Evolutionary conservation across 1,140 invertebrate genomes (phyloP), one percentile per base, ranked within the genome.

Genomic region (Papilio polytes): DNA sequence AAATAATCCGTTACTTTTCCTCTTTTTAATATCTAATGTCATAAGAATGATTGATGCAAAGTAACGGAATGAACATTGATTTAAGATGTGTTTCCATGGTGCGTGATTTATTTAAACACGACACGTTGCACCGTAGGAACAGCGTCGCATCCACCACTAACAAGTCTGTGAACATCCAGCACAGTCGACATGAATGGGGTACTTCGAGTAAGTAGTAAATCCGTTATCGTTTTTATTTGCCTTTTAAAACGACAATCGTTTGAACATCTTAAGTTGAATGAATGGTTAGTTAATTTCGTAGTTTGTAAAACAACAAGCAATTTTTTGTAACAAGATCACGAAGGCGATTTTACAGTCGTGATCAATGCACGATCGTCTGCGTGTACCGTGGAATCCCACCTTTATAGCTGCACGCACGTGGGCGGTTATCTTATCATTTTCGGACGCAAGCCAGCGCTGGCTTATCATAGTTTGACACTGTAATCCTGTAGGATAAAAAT

Each of bases 401-500:
- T 56, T 70, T 7, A 31, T 70, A 31, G 63, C 20, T 70, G 3
- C 8, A 9, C 44, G 74, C 74, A 76, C 46, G 74, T 76, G 74
- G 74, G 10, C 20, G 44, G 0, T 76, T 48, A 76, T 76, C 74
- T 76, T 51, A 76, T 76, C 74, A 46, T 31, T 12, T 1, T 1
- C 3, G 2, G 44, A 26, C n/a, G 8, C 41, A 76, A 53, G 22
- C 44, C 12, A 26, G 12, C 46, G 20, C 22, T 12, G 26, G 20
- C 41, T 76, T 76, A 76, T 76, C 22, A 76, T 53, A 76, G 41
- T 20, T 22, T 76, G 74, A 76, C 74, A 46, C 10, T 6, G 46
- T 76, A 76, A 76, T 76, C 74, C 74, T 20, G 41, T 15, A 51
- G 74, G 74, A 76, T 76, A 76, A 76, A 46, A 15, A 76, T 76